Conservation (phyloP, 2,888 invertebrate genomes). For the Amphimallon solstitiale region DNA sequence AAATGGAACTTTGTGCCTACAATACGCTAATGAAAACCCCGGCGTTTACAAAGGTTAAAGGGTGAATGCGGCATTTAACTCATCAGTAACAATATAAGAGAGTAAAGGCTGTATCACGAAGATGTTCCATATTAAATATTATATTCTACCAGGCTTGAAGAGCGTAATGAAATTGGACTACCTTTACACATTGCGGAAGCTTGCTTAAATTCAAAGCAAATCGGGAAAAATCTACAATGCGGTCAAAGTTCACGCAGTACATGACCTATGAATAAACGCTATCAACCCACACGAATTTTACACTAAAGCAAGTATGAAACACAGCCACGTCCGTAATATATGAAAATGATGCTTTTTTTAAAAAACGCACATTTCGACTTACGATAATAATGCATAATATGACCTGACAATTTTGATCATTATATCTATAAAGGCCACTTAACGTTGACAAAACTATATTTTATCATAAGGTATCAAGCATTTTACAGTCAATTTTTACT, state of each 20-base stretch:
- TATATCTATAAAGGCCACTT: too few relatives aligned
- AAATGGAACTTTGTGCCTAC: too few relatives aligned
- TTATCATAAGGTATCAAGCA: too few relatives aligned
- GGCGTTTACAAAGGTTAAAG: conserved; percentile 39
- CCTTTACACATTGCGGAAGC: conserved; percentile 2
- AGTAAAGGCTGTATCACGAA: conserved; percentile 6
- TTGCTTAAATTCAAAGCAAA: neutral
- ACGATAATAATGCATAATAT: too few relatives aligned
- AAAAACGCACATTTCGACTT: neutral
- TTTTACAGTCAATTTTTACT: too few relatives aligned
- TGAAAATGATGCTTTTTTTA: neutral
- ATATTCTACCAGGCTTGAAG: neutral
- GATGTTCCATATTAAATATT: neutral
- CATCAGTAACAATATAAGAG: neutral
- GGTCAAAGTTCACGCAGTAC: conserved; percentile 43
- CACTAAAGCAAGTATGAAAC: conserved; percentile 16
- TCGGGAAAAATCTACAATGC: conserved; percentile 25
- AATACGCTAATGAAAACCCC: neutral
- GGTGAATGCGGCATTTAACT: conserved; percentile 36
- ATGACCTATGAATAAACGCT: conserved; percentile 37
- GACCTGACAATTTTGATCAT: too few relatives aligned
- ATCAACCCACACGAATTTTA: conserved; percentile 29
- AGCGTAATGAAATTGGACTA: conserved; percentile 23
- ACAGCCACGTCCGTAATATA: conserved; percentile 4
- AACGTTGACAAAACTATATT: too few relatives aligned